Evolutionary conservation across 2,113 vertebrate genomes (phyloP).

Genomic region (Aldabrachelys gigantea): DNA sequence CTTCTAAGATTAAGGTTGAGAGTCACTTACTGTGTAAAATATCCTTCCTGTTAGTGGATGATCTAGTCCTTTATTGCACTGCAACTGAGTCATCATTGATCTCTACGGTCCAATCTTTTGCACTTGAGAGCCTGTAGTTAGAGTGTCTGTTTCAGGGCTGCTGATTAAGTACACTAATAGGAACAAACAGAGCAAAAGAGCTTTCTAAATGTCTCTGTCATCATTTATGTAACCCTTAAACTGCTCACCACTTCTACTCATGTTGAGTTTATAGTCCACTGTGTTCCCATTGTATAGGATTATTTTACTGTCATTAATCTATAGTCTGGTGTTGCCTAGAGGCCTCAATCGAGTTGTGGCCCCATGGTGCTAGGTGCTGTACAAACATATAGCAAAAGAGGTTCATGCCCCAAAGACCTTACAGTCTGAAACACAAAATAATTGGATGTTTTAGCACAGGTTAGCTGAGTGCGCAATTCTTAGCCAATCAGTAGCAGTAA

Average conservation of each 20-base stretch:
- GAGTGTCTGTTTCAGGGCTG: not conserved
- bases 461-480: not conserved
- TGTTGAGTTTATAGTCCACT: not conserved
- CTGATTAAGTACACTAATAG: not conserved
- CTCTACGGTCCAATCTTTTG: not conserved
- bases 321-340: rapidly evolving
- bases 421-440: not conserved
- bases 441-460: not conserved
- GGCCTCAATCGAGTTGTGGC: not conserved
- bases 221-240: not conserved
- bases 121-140: not conserved
- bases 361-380: rapidly evolving
- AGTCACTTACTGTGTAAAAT: not conserved
- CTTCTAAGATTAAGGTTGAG: not conserved
- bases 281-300: rapidly evolving
- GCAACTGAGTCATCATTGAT: not conserved
- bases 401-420: not conserved
- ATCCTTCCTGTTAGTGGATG: not conserved
- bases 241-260: not conserved
- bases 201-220: not conserved
- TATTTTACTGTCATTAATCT: not conserved
- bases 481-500: not conserved
- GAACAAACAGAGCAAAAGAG: conserved; percentile 4
- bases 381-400: rapidly evolving
- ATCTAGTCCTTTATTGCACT: not conserved